A percentile compares a stretch with the other conserved stretches of the same genome.
These are phyloP conservation scores for Drosophila athabasca DNA, from an alignment of 1,140 invertebrate genomes.

Conservation along the genomic window DNA sequence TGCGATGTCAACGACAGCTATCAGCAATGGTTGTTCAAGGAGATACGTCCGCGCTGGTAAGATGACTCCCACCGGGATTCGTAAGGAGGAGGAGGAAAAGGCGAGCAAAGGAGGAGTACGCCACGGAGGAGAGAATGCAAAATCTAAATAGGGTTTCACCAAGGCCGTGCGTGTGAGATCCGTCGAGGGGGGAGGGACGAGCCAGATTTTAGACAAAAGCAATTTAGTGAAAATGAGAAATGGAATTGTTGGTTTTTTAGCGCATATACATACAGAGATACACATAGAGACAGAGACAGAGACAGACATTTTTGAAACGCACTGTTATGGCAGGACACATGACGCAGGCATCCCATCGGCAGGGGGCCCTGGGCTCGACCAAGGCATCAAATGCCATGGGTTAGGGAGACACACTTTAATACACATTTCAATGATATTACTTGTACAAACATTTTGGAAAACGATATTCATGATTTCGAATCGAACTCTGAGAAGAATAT, in stretches of 20 bases:
- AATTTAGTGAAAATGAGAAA: slow-evolving; percentile 76
- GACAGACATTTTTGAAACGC: slow-evolving; percentile 29
- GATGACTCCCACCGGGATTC: slow-evolving; percentile 6
- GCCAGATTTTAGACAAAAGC: slow-evolving; percentile 70
- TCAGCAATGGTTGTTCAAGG: slow-evolving; percentile 94
- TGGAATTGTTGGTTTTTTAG: slow-evolving; percentile 72
- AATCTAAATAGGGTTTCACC: slow-evolving; percentile 48
- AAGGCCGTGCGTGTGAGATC: no score
- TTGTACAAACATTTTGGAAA: no score
- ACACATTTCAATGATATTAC: no score
- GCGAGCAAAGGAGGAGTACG: background rate
- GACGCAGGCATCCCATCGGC: background rate
- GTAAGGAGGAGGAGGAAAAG: background rate
- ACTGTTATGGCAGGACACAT: slow-evolving; percentile 31
- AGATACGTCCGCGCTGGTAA: slow-evolving; percentile 86
- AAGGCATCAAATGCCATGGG: slow-evolving; percentile 31
- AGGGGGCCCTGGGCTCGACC: background rate
- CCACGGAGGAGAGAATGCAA: slow-evolving; percentile 27
- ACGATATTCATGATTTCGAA: no score
- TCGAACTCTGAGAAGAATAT: no score
- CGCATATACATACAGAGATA: slow-evolving; percentile 26
- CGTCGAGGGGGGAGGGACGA: slow-evolving; percentile 3
- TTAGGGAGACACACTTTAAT: slow-evolving; percentile 3
- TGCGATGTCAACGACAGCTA: slow-evolving; percentile 94
- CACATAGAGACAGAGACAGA: slow-evolving; percentile 6